Evolutionary conservation across 2,888 invertebrate species (phyloP), one percentile per base, ranked within the genome.

Genomic region (Plebejus anna): DNA sequence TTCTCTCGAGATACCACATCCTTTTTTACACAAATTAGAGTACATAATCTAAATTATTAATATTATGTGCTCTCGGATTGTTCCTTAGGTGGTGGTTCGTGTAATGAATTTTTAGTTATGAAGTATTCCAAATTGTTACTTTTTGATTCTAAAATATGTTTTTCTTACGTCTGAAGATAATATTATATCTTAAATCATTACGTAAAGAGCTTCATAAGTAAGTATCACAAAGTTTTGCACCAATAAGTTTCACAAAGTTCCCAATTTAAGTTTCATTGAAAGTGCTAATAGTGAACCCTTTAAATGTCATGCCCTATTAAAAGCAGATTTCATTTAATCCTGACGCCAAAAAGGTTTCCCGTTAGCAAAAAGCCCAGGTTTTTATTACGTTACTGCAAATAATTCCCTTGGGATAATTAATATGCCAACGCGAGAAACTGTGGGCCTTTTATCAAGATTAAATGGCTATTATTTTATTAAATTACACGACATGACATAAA

Each of bases 341-440:
- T n/a, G 42, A 42, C n/a, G 38, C 9, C 71, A 13, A 59, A 51
- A 61, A 76, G 59, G 76, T 76, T 78, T 72, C 66, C 59, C n/a
- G 57, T 71, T 51, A 75, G 76, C 78, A 71, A 75, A 73, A 59
- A 76, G 28, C 76, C 71, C 32, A 75, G 75, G 75, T 76, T 70
- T 70, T 71, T 73, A 73, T 78, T 78, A 76, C 78, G 78, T 76
- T 76, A 78, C 80, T 77, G 75, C 78, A 78, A 79, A 78, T 78
- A 80, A 79, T 78, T 79, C 78, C 78, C 76, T 61, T 9, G 76
- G 75, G 78, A 80, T 81, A 81, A 81, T 81, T 81, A 81, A 80
- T 81, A 80, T 79, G 78, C 80, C 80, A 79, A 77, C 79, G 80
- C 76, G 78, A 79, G 77, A 77, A 78, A 76, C 77, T 73, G 76